These are phyloP conservation scores for Gila robusta DNA, from an alignment of 2,797 vertebrate species.

Conservation along the genomic window DNA sequence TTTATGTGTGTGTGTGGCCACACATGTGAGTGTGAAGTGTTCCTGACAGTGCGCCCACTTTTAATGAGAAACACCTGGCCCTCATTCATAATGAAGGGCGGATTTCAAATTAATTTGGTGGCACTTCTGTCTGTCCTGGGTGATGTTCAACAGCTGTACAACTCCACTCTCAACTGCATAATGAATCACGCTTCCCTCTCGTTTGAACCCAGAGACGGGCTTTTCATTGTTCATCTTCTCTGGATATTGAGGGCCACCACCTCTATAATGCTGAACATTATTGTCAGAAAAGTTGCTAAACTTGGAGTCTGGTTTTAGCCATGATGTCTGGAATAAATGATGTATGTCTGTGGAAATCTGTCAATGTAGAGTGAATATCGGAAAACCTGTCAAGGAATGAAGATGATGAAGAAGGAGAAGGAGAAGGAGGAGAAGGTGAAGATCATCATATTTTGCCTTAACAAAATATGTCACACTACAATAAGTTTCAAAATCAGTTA, in stretches of 20 bases:
- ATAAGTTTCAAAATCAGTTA: too few relatives aligned
- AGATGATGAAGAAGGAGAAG: too few relatives aligned
- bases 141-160: slow-evolving; percentile 79
- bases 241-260: slow-evolving; percentile 30
- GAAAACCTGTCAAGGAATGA: background rate
- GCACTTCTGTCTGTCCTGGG: slow-evolving; percentile 71
- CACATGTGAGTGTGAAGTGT: slow-evolving; percentile 57
- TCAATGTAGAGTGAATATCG: background rate
- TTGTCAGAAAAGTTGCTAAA: background rate
- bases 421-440: too few relatives aligned
- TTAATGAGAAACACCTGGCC: slow-evolving; percentile 82
- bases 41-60: slow-evolving; percentile 66
- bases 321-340: background rate
- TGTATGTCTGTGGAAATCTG: background rate
- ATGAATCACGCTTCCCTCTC: slow-evolving; percentile 73
- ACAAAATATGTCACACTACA: too few relatives aligned
- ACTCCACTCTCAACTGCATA: slow-evolving; percentile 71
- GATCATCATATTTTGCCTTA: too few relatives aligned
- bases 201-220: slow-evolving; percentile 63
- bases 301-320: background rate
- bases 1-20: slow-evolving; percentile 52
- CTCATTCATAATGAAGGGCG: slow-evolving; percentile 80
- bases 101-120: slow-evolving; percentile 79
- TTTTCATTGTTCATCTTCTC: slow-evolving; percentile 65
- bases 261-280: background rate